Conservation (phyloP, 2,888 invertebrate species). For the Acleris cristana region DNA sequence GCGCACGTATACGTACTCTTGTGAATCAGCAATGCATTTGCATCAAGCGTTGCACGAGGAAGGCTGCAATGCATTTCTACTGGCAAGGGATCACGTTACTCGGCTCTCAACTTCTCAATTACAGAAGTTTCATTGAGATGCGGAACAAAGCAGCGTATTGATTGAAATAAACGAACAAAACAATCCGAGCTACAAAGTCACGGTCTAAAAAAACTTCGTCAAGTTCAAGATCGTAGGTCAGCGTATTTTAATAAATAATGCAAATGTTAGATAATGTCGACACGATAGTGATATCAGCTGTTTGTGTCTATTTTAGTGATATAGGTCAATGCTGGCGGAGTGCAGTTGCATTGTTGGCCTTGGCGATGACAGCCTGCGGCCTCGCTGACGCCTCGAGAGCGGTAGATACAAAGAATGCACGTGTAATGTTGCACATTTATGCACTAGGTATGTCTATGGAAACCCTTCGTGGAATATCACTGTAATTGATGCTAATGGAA, state of each 20-base stretch:
- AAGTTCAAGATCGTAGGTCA: constrained; percentile 33
- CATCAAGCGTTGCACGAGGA: constrained; percentile 19
- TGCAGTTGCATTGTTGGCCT: constrained; percentile 34
- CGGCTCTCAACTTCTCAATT: not conserved
- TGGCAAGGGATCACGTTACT: not conserved
- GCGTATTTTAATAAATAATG: constrained; percentile 32
- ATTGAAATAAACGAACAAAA: not conserved
- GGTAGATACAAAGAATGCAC: constrained; percentile 34
- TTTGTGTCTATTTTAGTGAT: constrained; percentile 23
- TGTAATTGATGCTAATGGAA: not conserved
- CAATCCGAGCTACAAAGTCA: constrained; percentile 1
- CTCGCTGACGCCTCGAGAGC: constrained; percentile 29
- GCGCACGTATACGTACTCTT: constrained; percentile 22
- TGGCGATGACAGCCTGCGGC: constrained; percentile 31
- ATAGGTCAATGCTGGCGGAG: constrained; percentile 30
- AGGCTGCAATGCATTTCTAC: constrained; percentile 6
- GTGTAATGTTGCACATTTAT: constrained; percentile 22
- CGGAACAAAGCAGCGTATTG: not conserved
- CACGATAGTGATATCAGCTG: constrained; percentile 6
- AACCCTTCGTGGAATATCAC: constrained; percentile 1
- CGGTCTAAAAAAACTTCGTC: constrained; percentile 4
- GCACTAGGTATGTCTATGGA: constrained; percentile 13
- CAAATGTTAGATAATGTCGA: constrained; percentile 28
- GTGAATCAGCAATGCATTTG: constrained; percentile 38
- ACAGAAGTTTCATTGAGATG: not conserved